These are phyloP conservation scores for Gorsachius magnificus DNA, from an alignment of 2,797 vertebrate species.

Conservation along the genomic window DNA sequence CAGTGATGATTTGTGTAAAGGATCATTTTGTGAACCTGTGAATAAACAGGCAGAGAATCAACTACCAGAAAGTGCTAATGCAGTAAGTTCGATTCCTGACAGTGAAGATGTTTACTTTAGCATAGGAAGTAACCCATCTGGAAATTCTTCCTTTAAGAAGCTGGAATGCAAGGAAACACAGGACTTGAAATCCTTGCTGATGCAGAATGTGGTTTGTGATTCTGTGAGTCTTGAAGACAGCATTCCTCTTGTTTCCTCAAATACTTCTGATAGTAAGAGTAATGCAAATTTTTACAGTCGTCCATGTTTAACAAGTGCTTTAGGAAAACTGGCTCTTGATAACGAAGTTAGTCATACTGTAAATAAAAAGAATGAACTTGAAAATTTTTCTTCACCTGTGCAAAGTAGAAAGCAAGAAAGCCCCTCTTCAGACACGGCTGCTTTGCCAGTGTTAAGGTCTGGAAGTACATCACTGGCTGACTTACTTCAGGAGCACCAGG, in stretches of 20 bases:
- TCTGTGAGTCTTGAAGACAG: conserved; percentile 62
- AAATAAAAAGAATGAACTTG: conserved; percentile 66
- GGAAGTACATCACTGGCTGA: conserved; percentile 86
- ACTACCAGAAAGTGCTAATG: conserved; percentile 55
- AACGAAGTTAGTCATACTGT: conserved; percentile 44
- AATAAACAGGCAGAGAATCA: conserved; percentile 33
- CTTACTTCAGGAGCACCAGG: conserved; percentile 86
- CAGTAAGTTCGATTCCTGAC: conserved; percentile 75
- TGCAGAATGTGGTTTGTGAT: conserved; percentile 47
- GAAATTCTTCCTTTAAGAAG: conserved; percentile 42
- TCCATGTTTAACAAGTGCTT: conserved; percentile 67
- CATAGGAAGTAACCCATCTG: conserved; percentile 37
- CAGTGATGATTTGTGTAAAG: conserved; percentile 55
- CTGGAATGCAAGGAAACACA: conserved; percentile 42
- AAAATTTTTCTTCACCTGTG: conserved; percentile 70
- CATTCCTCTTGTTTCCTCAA: conserved; percentile 33
- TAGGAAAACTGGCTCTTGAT: conserved; percentile 76
- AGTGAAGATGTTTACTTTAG: conserved; percentile 50
- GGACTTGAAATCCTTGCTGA: conserved; percentile 69
- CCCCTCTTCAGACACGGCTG: conserved; percentile 41
- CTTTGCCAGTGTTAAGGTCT: conserved; percentile 58
- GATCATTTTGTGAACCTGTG: conserved; percentile 26
- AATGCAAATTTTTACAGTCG: conserved; percentile 49
- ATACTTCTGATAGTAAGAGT: not conserved
- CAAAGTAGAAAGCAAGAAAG: conserved; percentile 66